Evolutionary conservation across 1,140 invertebrate species (phyloP).

Genomic region (Conus betulinus): DNA sequence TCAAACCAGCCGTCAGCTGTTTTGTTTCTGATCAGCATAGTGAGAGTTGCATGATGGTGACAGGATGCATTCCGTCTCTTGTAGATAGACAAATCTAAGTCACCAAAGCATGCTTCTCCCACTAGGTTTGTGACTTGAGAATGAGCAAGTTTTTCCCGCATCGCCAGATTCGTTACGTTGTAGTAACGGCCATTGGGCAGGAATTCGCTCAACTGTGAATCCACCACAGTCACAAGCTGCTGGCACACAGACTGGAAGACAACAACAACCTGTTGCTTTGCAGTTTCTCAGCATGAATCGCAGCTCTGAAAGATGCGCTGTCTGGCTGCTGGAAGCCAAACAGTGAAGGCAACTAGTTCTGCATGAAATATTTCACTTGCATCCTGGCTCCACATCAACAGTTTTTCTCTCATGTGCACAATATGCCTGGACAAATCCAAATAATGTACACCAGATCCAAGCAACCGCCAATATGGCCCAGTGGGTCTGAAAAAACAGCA

Average conservation of each 20-base stretch:
- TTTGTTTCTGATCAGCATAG: too few species aligned
- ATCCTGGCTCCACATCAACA: not conserved
- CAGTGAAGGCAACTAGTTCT: not conserved
- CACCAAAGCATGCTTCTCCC: too few species aligned
- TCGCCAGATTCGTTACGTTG: too few species aligned
- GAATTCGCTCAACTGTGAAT: slow-evolving; percentile 24
- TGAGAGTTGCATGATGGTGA: too few species aligned
- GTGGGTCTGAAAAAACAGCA: not conserved
- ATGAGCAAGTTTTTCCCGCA: too few species aligned
- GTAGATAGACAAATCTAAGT: too few species aligned
- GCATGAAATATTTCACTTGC: not conserved
- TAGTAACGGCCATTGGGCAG: slow-evolving; percentile 13
- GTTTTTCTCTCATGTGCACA: not conserved
- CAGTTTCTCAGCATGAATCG: not conserved
- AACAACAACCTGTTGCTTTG: not conserved
- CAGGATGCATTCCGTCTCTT: too few species aligned
- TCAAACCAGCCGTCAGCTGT: too few species aligned
- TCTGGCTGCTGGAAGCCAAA: not conserved
- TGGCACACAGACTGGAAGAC: not conserved
- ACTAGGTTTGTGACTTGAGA: too few species aligned
- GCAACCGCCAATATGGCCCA: not conserved
- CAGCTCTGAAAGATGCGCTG: not conserved
- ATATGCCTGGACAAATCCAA: not conserved
- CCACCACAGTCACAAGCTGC: not conserved
- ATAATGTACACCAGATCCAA: not conserved